Percentiles rank a stretch among this genome's conserved stretches.
These are phyloP conservation scores for Rhombomys opimus DNA, from an alignment of 2,113 vertebrate species.

Conservation along the genomic window DNA sequence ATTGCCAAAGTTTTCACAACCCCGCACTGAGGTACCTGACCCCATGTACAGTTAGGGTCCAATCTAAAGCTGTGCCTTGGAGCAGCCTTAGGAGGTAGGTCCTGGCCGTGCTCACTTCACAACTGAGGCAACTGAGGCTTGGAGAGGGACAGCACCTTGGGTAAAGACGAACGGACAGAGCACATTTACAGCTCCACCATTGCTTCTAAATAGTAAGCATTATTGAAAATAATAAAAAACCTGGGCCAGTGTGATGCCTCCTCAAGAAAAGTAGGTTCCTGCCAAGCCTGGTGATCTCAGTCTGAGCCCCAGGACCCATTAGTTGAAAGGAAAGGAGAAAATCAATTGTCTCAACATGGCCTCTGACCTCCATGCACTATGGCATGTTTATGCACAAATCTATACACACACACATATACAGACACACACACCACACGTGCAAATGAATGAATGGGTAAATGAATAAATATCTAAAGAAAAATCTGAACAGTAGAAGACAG, in stretches of 20 bases:
- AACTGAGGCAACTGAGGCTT: conserved; percentile 41
- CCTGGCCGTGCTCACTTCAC: neutral
- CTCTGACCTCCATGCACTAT: neutral
- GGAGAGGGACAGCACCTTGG: neutral
- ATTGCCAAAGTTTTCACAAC: neutral
- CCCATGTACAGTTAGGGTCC: neutral
- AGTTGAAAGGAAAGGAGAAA: neutral
- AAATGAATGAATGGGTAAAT: neutral
- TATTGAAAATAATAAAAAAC: conserved; percentile 45
- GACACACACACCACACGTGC: neutral
- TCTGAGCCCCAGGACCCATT: neutral
- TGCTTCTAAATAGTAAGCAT: neutral
- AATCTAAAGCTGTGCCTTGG: neutral
- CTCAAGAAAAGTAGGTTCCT: too few species aligned
- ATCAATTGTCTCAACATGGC: neutral
- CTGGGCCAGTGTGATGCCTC: too few species aligned
- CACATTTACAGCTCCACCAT: conserved; percentile 40
- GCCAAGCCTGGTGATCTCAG: neutral
- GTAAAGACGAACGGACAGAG: conserved; percentile 2
- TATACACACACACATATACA: neutral
- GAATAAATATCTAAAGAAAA: neutral
- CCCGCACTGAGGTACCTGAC: neutral
- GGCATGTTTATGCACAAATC: neutral
- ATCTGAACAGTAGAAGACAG: conserved; percentile 24
- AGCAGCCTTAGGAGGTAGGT: neutral